phyloP scores from a whole-genome alignment of 2,888 invertebrate species.

The Spodoptera littoralis region DNA sequence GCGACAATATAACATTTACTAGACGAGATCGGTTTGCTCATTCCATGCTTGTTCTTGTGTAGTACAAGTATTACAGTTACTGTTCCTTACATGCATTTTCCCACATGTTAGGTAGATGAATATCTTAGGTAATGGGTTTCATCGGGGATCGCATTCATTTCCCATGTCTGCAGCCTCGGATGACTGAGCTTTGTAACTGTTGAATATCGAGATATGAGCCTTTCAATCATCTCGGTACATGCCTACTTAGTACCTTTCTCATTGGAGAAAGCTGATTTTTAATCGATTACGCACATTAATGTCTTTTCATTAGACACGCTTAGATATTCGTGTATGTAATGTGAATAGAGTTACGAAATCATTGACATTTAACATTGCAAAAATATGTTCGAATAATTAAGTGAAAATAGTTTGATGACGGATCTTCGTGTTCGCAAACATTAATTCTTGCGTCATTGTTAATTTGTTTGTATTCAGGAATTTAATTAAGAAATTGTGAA shows the following conservation, averaged over 20 bases:
- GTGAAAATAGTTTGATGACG: slow-evolving; percentile 4
- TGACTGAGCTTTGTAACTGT: slow-evolving; percentile 70
- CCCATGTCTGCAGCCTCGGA: slow-evolving; percentile 72
- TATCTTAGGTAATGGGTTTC: slow-evolving; percentile 53
- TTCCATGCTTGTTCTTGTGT: slow-evolving; percentile 11
- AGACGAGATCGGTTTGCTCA: background rate
- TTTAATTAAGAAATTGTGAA: background rate
- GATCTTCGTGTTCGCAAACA: slow-evolving; percentile 12
- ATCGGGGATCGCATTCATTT: slow-evolving; percentile 59
- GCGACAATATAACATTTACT: background rate
- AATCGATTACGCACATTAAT: slow-evolving; percentile 46
- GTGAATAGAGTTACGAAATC: slow-evolving; percentile 36
- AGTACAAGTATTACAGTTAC: slow-evolving; percentile 34
- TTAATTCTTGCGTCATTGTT: slow-evolving; percentile 1
- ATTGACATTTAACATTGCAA: slow-evolving; percentile 30
- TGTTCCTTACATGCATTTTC: slow-evolving; percentile 22
- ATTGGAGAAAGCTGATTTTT: slow-evolving; percentile 48
- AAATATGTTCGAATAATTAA: slow-evolving; percentile 24
- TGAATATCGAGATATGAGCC: slow-evolving; percentile 53
- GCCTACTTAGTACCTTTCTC: slow-evolving; percentile 26
- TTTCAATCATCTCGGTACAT: slow-evolving; percentile 51
- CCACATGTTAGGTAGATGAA: slow-evolving; percentile 30
- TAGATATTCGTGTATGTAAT: slow-evolving; percentile 30
- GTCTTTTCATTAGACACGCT: slow-evolving; percentile 23
- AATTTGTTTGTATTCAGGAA: background rate